Evolutionary conservation across 2,888 invertebrate genomes (phyloP).

Genomic region (Nemapogon koenigi): DNA sequence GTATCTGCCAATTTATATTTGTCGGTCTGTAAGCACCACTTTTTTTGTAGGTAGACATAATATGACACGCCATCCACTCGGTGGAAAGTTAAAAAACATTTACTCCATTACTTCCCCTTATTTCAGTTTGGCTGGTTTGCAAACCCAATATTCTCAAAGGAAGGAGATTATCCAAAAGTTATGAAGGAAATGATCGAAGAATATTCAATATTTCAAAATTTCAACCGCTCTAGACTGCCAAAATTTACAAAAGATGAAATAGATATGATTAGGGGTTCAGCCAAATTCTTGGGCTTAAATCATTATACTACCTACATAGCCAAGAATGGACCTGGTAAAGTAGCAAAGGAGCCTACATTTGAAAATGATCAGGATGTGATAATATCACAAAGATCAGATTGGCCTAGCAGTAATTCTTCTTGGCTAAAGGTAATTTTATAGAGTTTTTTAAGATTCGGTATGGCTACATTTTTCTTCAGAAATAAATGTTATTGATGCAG

Average conservation of each 20-base stretch:
- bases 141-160: conserved; percentile 68
- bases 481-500: too few species aligned
- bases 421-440: conserved; percentile 48
- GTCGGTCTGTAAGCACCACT: too few species aligned
- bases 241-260: conserved; percentile 67
- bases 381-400: conserved; percentile 40
- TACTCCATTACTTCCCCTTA: too few species aligned
- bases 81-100: too few species aligned
- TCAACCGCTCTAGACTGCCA: conserved; percentile 67
- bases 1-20: too few species aligned
- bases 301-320: conserved; percentile 70
- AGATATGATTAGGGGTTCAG: conserved; percentile 61
- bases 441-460: not conserved
- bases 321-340: conserved; percentile 27
- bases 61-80: too few species aligned
- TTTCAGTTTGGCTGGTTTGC: conserved; percentile 71
- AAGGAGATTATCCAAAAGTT: conserved; percentile 70
- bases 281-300: conserved; percentile 79
- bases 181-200: conserved; percentile 66
- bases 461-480: too few species aligned
- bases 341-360: conserved; percentile 31
- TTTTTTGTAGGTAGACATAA: too few species aligned
- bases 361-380: conserved; percentile 41
- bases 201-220: conserved; percentile 66
- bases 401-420: conserved; percentile 51